Evolutionary conservation across 2,888 invertebrate genomes (phyloP).

Genomic region (Lissonota sp.): DNA sequence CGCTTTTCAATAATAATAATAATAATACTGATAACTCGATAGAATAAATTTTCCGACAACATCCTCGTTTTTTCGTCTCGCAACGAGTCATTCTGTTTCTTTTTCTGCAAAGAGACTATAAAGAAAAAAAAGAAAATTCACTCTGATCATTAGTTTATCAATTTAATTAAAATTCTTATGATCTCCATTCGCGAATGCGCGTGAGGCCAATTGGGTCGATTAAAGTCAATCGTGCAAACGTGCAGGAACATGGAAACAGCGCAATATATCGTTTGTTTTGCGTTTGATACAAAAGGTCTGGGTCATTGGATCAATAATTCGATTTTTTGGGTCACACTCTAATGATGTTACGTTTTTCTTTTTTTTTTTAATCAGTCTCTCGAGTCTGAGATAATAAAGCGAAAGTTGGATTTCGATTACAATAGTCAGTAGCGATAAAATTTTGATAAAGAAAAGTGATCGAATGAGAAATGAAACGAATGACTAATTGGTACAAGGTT

Average conservation of each 20-base stretch:
- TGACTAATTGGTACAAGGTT: constrained; percentile 30
- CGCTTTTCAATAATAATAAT: too few species aligned
- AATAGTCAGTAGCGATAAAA: neutral
- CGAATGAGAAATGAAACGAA: constrained; percentile 5
- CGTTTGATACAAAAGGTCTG: constrained; percentile 23
- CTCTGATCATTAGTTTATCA: too few species aligned
- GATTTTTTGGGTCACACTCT: neutral
- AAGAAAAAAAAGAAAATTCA: too few species aligned
- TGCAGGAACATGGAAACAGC: neutral
- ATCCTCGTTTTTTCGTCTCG: too few species aligned
- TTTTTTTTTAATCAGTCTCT: neutral
- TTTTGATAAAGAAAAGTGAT: neutral
- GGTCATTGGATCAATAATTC: constrained; percentile 13
- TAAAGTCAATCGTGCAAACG: neutral
- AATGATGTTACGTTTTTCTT: neutral
- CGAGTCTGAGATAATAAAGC: too few species aligned
- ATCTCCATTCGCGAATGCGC: neutral
- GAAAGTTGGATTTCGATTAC: too few species aligned
- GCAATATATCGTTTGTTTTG: neutral
- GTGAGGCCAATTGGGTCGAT: neutral
- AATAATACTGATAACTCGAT: too few species aligned
- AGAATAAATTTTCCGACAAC: too few species aligned
- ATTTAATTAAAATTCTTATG: neutral
- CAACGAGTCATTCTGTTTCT: too few species aligned
- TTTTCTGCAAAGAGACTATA: too few species aligned